phyloP scores from a whole-genome alignment of 2,797 vertebrate genomes.

The Betta splendens region DNA sequence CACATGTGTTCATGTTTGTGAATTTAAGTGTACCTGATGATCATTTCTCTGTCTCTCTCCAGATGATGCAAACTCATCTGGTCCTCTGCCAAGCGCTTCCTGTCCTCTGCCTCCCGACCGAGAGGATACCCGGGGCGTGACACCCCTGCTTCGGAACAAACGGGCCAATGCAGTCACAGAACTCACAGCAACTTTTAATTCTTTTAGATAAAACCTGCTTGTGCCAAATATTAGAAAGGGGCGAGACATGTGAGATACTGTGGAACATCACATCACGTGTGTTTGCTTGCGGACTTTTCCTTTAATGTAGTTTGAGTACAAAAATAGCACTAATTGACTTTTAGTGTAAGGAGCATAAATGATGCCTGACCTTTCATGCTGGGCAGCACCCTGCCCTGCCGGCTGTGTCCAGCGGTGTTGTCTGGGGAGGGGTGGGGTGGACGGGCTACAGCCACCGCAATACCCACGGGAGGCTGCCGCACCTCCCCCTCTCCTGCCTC shows the following conservation, averaged over 20 bases:
- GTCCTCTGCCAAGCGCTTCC: conserved; percentile 89
- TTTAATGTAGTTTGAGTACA: conserved; percentile 10
- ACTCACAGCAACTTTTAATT: neutral
- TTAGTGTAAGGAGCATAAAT: conserved; percentile 44
- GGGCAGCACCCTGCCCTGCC: conserved; percentile 84
- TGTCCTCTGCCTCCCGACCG: conserved; percentile 89
- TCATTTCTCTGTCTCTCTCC: conserved; percentile 87
- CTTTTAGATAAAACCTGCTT: neutral
- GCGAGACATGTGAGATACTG: neutral
- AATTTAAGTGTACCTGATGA: conserved; percentile 83
- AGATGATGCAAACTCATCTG: conserved; percentile 86
- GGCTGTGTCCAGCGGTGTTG: conserved; percentile 74
- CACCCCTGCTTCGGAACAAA: conserved; percentile 66
- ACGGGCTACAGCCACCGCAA: conserved; percentile 91
- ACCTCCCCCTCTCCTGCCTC: conserved; percentile 88
- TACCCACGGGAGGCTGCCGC: conserved; percentile 94
- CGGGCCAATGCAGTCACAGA: conserved; percentile 4
- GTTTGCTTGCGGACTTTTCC: neutral
- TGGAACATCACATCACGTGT: neutral
- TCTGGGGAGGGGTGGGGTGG: conserved; percentile 85
- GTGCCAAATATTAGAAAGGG: conserved; percentile 9
- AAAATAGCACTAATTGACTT: conserved; percentile 50
- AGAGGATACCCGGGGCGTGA: conserved; percentile 84
- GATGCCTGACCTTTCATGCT: conserved; percentile 83
- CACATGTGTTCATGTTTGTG: conserved; percentile 26